Conservation (phyloP, 2,888 invertebrate genomes). For the Celastrina argiolus region DNA sequence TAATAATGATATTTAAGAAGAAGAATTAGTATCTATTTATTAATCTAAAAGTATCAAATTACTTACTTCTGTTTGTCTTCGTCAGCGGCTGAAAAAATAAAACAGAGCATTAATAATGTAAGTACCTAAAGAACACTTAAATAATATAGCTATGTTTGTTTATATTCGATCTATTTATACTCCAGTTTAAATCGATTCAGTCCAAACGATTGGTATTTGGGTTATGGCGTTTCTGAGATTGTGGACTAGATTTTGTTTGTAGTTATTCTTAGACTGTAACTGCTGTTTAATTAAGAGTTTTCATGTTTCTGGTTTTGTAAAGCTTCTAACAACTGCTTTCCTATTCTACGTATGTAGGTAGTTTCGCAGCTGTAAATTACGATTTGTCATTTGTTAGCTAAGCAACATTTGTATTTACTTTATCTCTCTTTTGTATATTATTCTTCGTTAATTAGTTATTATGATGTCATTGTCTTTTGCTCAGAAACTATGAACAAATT, state of each 20-base stretch:
- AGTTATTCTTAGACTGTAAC: neutral
- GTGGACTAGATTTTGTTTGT: neutral
- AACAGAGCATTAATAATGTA: constrained; percentile 32
- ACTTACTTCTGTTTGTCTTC: constrained; percentile 97
- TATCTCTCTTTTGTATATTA: neutral
- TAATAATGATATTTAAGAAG: no score
- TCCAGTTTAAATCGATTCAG: neutral
- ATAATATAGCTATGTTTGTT: neutral
- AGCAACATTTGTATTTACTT: no score
- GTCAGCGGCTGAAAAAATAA: constrained; percentile 90
- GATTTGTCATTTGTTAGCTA: no score
- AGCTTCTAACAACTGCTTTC: no score
- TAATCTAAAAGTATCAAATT: constrained; percentile 18
- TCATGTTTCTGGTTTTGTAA: neutral
- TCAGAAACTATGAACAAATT: no score
- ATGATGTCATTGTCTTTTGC: no score
- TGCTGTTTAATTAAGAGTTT: neutral
- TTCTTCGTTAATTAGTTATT: no score
- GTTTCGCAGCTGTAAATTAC: no score
- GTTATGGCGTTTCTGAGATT: constrained; percentile 26
- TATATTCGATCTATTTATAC: neutral
- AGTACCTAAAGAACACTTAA: neutral
- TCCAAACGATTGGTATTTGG: constrained; percentile 10
- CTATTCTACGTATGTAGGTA: no score
- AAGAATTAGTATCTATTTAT: no score